Evolutionary conservation across 2,888 invertebrate species (phyloP).

Genomic region (Tetheella fluctuosa): DNA sequence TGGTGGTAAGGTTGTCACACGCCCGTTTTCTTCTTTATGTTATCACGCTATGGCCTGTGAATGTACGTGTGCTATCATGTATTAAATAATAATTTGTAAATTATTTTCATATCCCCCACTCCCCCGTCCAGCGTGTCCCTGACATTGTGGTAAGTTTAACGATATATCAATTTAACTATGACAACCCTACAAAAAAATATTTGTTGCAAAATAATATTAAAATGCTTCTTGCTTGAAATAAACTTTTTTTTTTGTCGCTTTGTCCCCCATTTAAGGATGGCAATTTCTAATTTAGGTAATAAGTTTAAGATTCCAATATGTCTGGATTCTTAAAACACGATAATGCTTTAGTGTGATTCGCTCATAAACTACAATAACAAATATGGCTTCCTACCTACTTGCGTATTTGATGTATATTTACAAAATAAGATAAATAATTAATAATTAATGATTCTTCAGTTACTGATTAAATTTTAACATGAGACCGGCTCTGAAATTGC

Average conservation of each 20-base stretch:
- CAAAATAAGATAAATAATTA: no score
- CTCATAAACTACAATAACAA: no score
- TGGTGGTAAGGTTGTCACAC: neutral
- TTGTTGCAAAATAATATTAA: neutral
- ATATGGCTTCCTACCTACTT: no score
- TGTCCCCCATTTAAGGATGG: no score
- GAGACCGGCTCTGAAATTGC: no score
- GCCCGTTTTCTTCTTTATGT: neutral
- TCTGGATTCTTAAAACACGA: no score
- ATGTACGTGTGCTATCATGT: conserved; percentile 19
- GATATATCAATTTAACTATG: conserved; percentile 22
- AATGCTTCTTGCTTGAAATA: neutral
- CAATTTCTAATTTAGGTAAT: no score
- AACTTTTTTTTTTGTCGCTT: neutral
- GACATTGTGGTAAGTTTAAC: conserved; percentile 62
- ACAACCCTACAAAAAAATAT: neutral
- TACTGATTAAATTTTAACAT: no score
- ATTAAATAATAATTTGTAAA: conserved; percentile 36
- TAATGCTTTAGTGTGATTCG: no score
- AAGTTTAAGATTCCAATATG: no score
- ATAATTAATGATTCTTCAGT: no score
- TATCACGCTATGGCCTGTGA: conserved; percentile 14
- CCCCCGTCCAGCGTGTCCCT: conserved; percentile 71
- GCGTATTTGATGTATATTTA: no score
- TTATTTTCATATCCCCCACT: conserved; percentile 62